Conservation (phyloP, 2,888 invertebrate genomes). For the Toxonevra muliebris region DNA sequence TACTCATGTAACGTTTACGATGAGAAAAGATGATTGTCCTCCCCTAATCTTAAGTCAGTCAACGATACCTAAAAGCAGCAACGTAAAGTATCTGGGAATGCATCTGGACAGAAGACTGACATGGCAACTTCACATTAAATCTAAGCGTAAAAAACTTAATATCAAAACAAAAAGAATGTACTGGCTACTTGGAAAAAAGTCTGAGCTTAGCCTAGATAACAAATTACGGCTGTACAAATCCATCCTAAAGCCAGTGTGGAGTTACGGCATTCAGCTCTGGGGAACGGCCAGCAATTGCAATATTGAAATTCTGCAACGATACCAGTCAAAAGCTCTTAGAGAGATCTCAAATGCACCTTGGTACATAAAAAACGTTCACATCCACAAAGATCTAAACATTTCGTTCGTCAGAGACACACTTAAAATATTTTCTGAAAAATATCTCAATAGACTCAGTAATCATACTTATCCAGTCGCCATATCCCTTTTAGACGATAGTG, state of each 20-base stretch:
- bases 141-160: not conserved
- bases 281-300: no score
- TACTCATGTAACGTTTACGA: conserved; percentile 1
- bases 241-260: not conserved
- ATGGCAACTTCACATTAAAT: not conserved
- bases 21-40: not conserved
- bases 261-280: no score
- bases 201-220: conserved; percentile 15
- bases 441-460: conserved; percentile 7
- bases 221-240: not conserved
- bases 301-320: no score
- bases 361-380: conserved; percentile 10
- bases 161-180: conserved; percentile 5
- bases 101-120: conserved; percentile 2
- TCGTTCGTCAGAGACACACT: conserved; percentile 1
- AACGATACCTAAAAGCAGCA: not conserved
- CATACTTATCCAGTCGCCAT: conserved; percentile 1
- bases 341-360: not conserved
- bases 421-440: not conserved
- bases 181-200: conserved; percentile 2
- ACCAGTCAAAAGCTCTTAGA: no score
- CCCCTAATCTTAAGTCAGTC: not conserved
- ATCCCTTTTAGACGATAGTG: conserved; percentile 1
- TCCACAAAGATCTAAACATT: conserved; percentile 8
- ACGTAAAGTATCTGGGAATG: conserved; percentile 4